Percentiles rank a stretch among this genome's conserved stretches.
Conservation (phyloP, 2,113 vertebrate genomes). For the Rhinoderma darwinii region DNA sequence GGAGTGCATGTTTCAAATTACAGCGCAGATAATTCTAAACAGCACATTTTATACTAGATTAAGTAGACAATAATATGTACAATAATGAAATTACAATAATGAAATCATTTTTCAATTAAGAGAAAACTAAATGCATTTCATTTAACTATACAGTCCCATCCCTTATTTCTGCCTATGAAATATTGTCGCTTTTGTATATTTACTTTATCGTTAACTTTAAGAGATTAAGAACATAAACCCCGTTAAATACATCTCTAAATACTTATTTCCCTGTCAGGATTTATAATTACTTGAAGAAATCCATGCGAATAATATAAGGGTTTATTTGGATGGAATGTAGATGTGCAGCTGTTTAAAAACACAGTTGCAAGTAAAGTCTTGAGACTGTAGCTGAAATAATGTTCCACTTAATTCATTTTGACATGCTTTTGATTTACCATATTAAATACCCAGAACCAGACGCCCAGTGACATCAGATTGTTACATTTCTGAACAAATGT, state of each 20-base stretch:
- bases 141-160: conserved; percentile 24
- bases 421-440: conserved; percentile 34
- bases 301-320: neutral
- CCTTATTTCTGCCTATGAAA: conserved; percentile 1
- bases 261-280: neutral
- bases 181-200: neutral
- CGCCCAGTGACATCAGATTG: neutral
- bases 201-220: neutral
- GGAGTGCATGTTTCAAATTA: conserved; percentile 56
- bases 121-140: conserved; percentile 55
- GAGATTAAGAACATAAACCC: neutral
- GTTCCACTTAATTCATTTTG: conserved; percentile 19
- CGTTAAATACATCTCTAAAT: no score
- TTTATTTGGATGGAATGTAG: neutral
- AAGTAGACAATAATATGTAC: conserved; percentile 43
- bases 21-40: conserved; percentile 54
- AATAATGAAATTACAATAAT: conserved; percentile 52
- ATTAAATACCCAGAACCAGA: conserved; percentile 4
- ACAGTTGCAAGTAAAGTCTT: neutral
- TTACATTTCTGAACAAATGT: neutral
- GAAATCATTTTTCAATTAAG: conserved; percentile 46
- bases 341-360: conserved; percentile 11
- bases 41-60: conserved; percentile 57
- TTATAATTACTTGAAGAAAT: neutral
- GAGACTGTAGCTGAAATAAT: neutral